A percentile compares a stretch with the other conserved stretches of the same genome.
These are phyloP conservation scores for Dyspetes luteomarginatus DNA, from an alignment of 2,888 invertebrate species.

Conservation along the genomic window DNA sequence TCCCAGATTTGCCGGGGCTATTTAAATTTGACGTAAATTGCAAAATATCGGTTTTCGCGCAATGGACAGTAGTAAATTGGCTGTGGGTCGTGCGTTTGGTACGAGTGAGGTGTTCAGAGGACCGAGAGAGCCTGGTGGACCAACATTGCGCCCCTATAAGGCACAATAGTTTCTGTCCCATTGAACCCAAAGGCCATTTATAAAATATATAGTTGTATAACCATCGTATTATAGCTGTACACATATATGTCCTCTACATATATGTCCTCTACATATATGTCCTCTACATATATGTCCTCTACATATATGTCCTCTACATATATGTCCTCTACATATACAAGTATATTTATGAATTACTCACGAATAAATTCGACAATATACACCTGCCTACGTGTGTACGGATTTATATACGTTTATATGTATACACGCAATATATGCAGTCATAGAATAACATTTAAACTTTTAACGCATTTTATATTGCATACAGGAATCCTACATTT, in stretches of 20 bases:
- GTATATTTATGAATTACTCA: no score
- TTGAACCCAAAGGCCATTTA: conserved; percentile 48
- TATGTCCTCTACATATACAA: no score
- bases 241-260: not conserved
- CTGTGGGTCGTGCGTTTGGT: conserved; percentile 44
- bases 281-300: not conserved
- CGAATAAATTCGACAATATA: no score
- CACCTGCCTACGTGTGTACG: no score
- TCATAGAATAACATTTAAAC: no score
- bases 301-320: no score
- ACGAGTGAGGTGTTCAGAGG: conserved; percentile 44
- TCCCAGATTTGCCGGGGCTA: conserved; percentile 56
- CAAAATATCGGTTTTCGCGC: conserved; percentile 60
- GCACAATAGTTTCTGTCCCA: conserved; percentile 56
- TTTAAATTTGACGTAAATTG: conserved; percentile 62
- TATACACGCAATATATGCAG: no score
- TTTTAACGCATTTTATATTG: no score
- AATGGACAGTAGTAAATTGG: conserved; percentile 60
- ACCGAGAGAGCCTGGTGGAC: conserved; percentile 28
- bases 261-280: conserved; percentile 9
- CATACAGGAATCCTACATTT: no score
- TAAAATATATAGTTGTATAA: conserved; percentile 11
- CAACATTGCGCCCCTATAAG: conserved; percentile 49
- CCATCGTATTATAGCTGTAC: not conserved
- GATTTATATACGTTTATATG: no score